phyloP scores from a whole-genome alignment of 2,113 vertebrate genomes.

The Cyprinodon variegatus region DNA sequence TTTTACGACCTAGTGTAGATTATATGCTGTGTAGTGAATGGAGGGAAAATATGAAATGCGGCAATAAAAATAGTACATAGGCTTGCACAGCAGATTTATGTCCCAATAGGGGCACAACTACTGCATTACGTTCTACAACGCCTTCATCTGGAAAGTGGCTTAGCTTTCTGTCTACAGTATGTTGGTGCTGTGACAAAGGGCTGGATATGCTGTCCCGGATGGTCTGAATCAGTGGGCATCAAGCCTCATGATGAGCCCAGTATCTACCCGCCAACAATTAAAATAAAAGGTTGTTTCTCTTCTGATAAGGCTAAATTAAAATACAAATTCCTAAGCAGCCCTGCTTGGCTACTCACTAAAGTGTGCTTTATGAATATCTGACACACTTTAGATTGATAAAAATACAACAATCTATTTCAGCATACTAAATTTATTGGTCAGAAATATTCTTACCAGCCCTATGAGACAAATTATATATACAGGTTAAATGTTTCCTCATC shows the following conservation, averaged over 20 bases:
- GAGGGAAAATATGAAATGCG: neutral
- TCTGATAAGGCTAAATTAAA: constrained; percentile 34
- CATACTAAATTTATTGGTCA: neutral
- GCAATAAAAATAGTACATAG: constrained; percentile 8
- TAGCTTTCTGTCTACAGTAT: neutral
- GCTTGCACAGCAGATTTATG: constrained; percentile 6
- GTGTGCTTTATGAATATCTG: too few relatives aligned
- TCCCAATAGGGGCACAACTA: neutral
- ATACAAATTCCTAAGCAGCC: neutral
- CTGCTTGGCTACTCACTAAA: neutral
- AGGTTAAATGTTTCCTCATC: neutral
- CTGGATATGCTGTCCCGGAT: constrained; percentile 56
- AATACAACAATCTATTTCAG: neutral
- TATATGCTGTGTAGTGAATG: neutral
- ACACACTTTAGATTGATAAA: too few relatives aligned
- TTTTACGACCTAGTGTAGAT: constrained; percentile 6
- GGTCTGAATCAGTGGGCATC: constrained; percentile 45
- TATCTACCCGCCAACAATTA: constrained; percentile 51
- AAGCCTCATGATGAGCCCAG: neutral
- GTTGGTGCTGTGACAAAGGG: constrained; percentile 14
- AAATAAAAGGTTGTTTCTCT: constrained; percentile 36
- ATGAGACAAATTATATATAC: neutral
- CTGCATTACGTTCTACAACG: neutral
- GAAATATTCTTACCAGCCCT: too few relatives aligned
- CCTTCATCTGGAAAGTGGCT: constrained; percentile 3